phyloP scores from a whole-genome alignment of 2,797 vertebrate genomes.

The Anisognathus igniventris region DNA sequence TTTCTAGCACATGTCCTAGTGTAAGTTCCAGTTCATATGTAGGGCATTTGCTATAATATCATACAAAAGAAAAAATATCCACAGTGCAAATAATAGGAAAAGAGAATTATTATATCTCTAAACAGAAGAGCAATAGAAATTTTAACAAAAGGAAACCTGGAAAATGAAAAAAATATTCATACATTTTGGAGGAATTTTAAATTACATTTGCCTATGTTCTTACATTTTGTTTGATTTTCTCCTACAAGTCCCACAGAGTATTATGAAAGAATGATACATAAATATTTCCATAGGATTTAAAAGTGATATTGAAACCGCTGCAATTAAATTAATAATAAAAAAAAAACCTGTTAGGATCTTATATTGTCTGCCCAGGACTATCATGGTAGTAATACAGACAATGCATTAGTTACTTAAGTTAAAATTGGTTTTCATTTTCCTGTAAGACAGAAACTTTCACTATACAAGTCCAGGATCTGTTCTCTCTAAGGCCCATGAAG shows the following conservation, averaged over 20 bases:
- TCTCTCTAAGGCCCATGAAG: background rate
- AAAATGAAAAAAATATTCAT: background rate
- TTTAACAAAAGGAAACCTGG: background rate
- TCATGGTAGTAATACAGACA: fast-evolving
- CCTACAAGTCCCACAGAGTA: background rate
- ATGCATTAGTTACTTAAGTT: background rate
- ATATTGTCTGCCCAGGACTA: background rate
- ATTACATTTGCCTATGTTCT: background rate
- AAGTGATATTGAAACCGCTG: background rate
- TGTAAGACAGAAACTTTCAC: background rate
- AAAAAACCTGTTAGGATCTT: background rate
- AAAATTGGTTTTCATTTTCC: background rate
- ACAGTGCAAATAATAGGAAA: background rate
- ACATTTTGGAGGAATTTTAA: background rate
- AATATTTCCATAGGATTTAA: background rate
- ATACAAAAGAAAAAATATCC: background rate
- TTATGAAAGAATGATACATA: background rate
- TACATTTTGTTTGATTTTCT: background rate
- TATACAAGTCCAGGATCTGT: background rate
- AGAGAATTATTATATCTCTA: background rate
- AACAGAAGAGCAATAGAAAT: background rate
- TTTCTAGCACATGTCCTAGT: background rate
- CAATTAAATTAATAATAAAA: background rate
- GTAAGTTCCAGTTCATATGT: background rate
- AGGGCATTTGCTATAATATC: background rate